These are phyloP conservation scores for Blera fallax DNA, from an alignment of 2,888 invertebrate species.

Conservation along the genomic window DNA sequence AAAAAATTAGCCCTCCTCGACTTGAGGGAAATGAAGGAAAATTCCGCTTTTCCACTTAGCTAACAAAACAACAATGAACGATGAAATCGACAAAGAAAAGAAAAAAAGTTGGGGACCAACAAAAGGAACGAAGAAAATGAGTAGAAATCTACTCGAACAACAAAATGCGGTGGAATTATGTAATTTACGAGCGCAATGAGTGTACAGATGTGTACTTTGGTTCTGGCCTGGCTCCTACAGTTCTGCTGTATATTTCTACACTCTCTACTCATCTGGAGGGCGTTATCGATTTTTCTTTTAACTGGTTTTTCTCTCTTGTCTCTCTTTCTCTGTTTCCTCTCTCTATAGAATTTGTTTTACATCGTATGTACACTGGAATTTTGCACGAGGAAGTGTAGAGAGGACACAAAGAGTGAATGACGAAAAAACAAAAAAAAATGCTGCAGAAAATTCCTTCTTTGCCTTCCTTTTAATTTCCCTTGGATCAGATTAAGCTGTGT, in stretches of 20 bases:
- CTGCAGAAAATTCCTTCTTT: slow-evolving; percentile 17
- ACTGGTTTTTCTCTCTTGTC: slow-evolving; percentile 10
- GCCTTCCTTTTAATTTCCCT: not conserved
- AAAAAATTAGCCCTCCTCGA: not conserved
- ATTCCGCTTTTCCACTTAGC: slow-evolving; percentile 10
- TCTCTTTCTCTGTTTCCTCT: not conserved
- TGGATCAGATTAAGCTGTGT: not conserved
- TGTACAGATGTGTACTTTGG: slow-evolving; percentile 13
- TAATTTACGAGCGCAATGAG: slow-evolving; percentile 61
- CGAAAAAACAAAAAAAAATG: not conserved
- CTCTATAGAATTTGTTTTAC: not conserved
- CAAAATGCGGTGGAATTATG: slow-evolving; percentile 58
- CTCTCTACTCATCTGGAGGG: not conserved
- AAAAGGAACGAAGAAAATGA: not conserved
- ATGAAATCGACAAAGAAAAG: not conserved
- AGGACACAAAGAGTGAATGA: not conserved
- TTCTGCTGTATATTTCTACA: not conserved
- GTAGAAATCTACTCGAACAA: slow-evolving; percentile 37
- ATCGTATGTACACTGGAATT: not conserved
- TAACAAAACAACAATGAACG: not conserved
- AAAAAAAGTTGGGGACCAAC: not conserved
- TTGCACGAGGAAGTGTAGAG: not conserved
- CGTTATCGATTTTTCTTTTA: slow-evolving; percentile 45
- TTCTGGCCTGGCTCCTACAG: not conserved
- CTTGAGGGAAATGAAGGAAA: slow-evolving; percentile 19